Evolutionary conservation across 1,140 invertebrate species (phyloP).

Genomic region (Musca domestica): DNA sequence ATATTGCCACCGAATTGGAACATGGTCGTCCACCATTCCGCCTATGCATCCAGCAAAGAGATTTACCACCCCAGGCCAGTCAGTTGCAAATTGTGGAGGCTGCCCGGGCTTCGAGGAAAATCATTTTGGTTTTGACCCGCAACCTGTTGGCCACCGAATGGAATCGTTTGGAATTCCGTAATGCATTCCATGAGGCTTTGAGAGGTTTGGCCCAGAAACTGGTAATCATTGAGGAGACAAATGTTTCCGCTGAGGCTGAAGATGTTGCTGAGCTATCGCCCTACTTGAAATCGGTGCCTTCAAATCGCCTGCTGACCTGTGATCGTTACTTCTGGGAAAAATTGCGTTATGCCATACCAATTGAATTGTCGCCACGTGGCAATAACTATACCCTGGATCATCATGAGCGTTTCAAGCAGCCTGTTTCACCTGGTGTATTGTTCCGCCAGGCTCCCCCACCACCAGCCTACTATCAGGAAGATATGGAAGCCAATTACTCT

Average conservation of each 20-base stretch:
- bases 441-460: conserved; percentile 53
- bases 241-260: conserved; percentile 73
- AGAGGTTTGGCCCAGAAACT: conserved; percentile 79
- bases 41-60: conserved; percentile 83
- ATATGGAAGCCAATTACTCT: conserved; percentile 63
- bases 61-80: conserved; percentile 68
- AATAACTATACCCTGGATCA: conserved; percentile 56
- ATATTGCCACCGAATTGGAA: conserved; percentile 80
- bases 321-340: conserved; percentile 91
- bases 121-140: conserved; percentile 76
- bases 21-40: conserved; percentile 68
- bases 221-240: conserved; percentile 81
- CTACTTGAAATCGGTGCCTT: conserved; percentile 80
- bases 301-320: conserved; percentile 78
- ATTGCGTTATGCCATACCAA: conserved; percentile 83
- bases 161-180: conserved; percentile 79
- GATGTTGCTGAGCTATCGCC: conserved; percentile 83
- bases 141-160: conserved; percentile 86
- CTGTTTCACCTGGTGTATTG: conserved; percentile 51
- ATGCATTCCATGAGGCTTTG: conserved; percentile 81
- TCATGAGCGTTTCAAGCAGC: conserved; percentile 54
- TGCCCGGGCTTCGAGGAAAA: conserved; percentile 77
- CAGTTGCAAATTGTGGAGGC: conserved; percentile 81
- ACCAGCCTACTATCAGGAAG: conserved; percentile 55
- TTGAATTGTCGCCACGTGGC: conserved; percentile 56